A percentile compares a stretch with the other conserved stretches of the same genome.
Evolutionary conservation across 2,113 vertebrate genomes (phyloP).

Genomic region (Leuciscus idus): DNA sequence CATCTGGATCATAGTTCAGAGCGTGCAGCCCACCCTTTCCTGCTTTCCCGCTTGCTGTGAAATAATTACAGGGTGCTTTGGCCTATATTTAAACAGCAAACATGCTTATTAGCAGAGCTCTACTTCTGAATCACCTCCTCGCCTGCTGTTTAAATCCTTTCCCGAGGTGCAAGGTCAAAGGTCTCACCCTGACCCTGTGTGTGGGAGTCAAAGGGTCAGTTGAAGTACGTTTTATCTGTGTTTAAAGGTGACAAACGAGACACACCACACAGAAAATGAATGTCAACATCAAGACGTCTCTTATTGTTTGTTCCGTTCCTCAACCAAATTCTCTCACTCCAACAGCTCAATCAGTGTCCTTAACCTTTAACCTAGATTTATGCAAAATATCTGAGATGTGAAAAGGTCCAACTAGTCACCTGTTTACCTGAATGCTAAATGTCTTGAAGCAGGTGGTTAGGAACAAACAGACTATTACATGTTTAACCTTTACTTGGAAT

Average conservation of each 20-base stretch:
- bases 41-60: conserved; percentile 60
- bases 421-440: conserved; percentile 3
- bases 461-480: neutral
- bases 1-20: conserved; percentile 58
- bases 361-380: neutral
- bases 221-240: neutral
- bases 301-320: neutral
- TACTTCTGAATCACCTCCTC: conserved; percentile 25
- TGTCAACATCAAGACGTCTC: neutral
- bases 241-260: neutral
- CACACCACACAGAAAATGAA: neutral
- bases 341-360: neutral
- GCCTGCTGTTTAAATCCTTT: neutral
- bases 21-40: conserved; percentile 50
- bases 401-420: neutral
- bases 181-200: neutral
- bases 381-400: neutral
- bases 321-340: neutral
- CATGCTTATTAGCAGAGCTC: conserved; percentile 71
- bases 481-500: conserved; percentile 12
- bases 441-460: neutral
- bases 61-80: conserved; percentile 68
- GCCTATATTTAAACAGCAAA: conserved; percentile 72
- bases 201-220: neutral
- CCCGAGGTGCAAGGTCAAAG: neutral